Base-by-base conservation (phyloP, 2,888 invertebrate species). In the Agonopterix arenella region DNA sequence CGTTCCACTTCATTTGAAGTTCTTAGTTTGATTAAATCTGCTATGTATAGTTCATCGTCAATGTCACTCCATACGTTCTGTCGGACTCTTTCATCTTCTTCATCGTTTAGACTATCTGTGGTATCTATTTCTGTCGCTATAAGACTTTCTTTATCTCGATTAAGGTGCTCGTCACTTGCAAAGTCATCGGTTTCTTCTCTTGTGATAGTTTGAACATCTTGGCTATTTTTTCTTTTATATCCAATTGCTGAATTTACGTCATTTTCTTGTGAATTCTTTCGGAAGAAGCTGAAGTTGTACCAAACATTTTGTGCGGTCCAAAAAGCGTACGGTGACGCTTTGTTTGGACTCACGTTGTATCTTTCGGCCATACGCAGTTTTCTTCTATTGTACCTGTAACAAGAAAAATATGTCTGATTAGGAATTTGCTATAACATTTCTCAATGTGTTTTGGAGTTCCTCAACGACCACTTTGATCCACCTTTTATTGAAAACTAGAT, bases 31-130 rank as follows among this genome's bases (percentile, higher is more conserved):
- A 85, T 80, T 60, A 84, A 62, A 67, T 84, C 76, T 59, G 86
- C 83, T 85, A 89, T 86, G 83, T 89, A 89, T 58, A 84, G 79
- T 77, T 88, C 88, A 66, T 89, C 89, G 55, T 88, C 86, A 60
- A 88, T 76, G 64, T 88, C 86, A 58, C 80, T 82, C 89, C 89
- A 89, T 58, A 88, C 89, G 65, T 84, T 80, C 63, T 69, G 82
- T 67, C 81, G 81, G 70, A 86, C 66, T 63, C 76, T 80, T 57
- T 84, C 84, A 70, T 84, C 73, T 68, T 73, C 84, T 70, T 84
- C 73, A 67, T 73, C 78, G 55, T 67, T 59, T 28, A 18, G 28
- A 28, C 11, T 28, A 10, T 8, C 11, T 56, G 63, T 46, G 52
- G 53, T 51, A 54, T 67, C 52, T 16, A 57, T 55, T 55, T 69